Base-by-base conservation (phyloP, 2,888 invertebrate genomes). In the Drosophila quinaria region DNA sequence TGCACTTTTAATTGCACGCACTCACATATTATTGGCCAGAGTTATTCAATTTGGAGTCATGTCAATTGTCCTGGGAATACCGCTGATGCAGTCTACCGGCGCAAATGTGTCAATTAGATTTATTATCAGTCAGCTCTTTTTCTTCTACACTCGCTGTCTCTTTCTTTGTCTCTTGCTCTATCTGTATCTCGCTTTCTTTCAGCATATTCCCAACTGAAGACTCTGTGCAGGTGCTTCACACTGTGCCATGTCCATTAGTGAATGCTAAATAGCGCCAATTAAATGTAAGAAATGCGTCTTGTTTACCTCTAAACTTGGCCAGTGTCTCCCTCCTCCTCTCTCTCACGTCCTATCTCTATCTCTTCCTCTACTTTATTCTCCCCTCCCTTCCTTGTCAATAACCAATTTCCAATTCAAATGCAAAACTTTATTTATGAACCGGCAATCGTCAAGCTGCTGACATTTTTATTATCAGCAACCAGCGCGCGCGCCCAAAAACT, bases 41-140 rank as follows among this genome's bases (percentile, higher is more conserved):
- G 42, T 66, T 50, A 31, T 47, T 47, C 49, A 25, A 25, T 19
- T 47, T 25, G 55, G 69, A 75, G 72, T 77, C 68, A 81, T 79
- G 74, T 76, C 79, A 79, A 81, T 66, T 78, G 76, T 76, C 80
- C 52, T 54, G 71, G 80, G 74, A 75, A 79, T 64, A 52, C 5
- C 42, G 29, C 42, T 46, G 61, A 35, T 60, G 67, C 61, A 62
- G 74, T 77, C 87, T 72, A 62, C 78, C 73, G 73, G 78, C 81
- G 88, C 90, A 91, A 91, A 92, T 91, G 92, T 92, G 92, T 92
- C 92, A 92, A 92, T 92, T 92, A 92, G 92, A 92, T 92, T 92
- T 92, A 92, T 92, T 92, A 92, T 92, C 92, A 90, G 80, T 63
- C 17, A 19, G 11, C 19, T 35, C 25, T 37, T 86, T 78, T 86